Base-by-base conservation (phyloP, 2,797 vertebrate species). In the Sylvilagus floridanus region DNA sequence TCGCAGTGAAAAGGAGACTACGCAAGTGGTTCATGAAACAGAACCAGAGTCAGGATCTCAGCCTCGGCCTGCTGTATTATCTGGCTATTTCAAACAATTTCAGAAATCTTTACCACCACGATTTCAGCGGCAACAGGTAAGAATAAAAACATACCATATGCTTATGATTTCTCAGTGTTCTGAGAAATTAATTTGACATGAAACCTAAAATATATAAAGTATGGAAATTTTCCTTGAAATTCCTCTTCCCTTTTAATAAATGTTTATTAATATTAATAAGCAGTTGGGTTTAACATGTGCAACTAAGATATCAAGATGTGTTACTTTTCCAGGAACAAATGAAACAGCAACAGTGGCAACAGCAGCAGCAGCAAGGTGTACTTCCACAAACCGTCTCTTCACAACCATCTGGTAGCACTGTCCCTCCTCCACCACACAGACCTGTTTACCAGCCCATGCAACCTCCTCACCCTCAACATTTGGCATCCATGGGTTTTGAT, bases 41-140 rank as follows among this genome's bases (percentile, higher is more conserved):
- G 99, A 99, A 96, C 98, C 98, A 37, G 99, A 99, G 54, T 97
- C 98, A 2, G 99, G 99, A 16, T 97, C 99, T 87, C 99, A 99
- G 0, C 98, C 99, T 97, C 99, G 99, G 78, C 99, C 99, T 88
- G 98, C 99, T 93, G 98, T 99, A 57, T 98, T 99, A 90, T 99
- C 99, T 0, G 99, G 99, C 96, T 99, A 99, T 98, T 99, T 99
- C 83, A 99, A 99, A 97, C 99, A 99, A 97, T 99, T 99, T 98
- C 99, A 99, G 96, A 99, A 99, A 95, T 99, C 99, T 85, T 97
- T 99, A 69, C 99, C 99, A 37, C 99, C 99, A 72, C 99, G 99
- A 93, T 99, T 99, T 97, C 99, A 99, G 96, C 98, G 99, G 96
- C 99, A 99, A 92, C 99, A 99, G 99, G 99, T 99, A 98, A 97